These are phyloP conservation scores for Agriotes lineatus DNA, from an alignment of 2,888 invertebrate genomes.

Conservation along the genomic window DNA sequence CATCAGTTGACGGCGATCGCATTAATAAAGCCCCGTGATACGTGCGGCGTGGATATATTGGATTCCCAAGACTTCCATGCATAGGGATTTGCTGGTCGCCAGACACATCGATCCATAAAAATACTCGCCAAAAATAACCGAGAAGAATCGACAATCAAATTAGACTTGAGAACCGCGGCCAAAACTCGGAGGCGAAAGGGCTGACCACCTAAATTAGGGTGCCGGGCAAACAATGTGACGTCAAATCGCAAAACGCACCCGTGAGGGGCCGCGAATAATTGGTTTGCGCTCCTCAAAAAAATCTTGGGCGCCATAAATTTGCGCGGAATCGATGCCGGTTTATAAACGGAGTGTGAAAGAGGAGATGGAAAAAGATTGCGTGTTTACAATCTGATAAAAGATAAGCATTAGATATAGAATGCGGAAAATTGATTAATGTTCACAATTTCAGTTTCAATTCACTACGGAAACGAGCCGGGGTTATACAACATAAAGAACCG, in stretches of 20 bases:
- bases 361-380: slow-evolving; percentile 39
- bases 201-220: too few relatives aligned
- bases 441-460: slow-evolving; percentile 32
- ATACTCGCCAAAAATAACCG: slow-evolving; percentile 4
- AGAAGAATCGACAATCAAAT: too few relatives aligned
- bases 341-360: slow-evolving; percentile 30
- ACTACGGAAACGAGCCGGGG: slow-evolving; percentile 1
- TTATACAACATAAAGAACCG: slow-evolving; percentile 9
- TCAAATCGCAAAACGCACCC: not conserved
- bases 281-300: slow-evolving; percentile 16
- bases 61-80: slow-evolving; percentile 51
- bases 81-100: slow-evolving; percentile 40
- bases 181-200: not conserved
- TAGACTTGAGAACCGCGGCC: too few relatives aligned
- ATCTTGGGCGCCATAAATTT: slow-evolving; percentile 19
- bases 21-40: slow-evolving; percentile 57
- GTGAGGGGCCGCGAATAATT: not conserved
- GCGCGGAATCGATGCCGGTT: slow-evolving; percentile 16
- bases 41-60: slow-evolving; percentile 57
- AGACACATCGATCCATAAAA: slow-evolving; percentile 49
- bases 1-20: slow-evolving; percentile 56
- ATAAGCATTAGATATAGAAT: slow-evolving; percentile 34
- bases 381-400: slow-evolving; percentile 38
- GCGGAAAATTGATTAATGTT: slow-evolving; percentile 39
- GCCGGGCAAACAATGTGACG: not conserved